Evolutionary conservation across 2,797 vertebrate genomes (phyloP), one percentile per base, ranked within the genome.

Genomic region (Lagocephalus sceleratus): DNA sequence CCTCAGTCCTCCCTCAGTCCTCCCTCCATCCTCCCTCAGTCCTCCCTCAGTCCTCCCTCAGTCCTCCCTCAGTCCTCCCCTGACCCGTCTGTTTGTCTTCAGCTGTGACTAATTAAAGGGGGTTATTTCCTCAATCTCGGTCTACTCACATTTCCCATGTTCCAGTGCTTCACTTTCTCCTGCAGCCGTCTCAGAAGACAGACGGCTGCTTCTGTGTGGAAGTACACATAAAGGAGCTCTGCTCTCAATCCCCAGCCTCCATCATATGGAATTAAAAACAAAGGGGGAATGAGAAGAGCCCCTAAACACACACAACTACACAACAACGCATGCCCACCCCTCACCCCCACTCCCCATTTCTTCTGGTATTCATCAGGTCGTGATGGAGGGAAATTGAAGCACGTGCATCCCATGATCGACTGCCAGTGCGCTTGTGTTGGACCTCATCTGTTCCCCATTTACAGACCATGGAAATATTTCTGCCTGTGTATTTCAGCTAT

Each of bases 391-490:
- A 81, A 82, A 75, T 76, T 10, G 4, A 73, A 76, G 60, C 68
- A 65, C 51, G 55, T 51, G 66, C 6, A 42, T 54, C 68, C 52
- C 15, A 29, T 23, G 19, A 66, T 65, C 19, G 19, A 63, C 61
- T 70, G 76, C 69, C 76, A 75, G 56, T 57, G 51, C 64, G 70
- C 64, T 75, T 56, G 47, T 62, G 71, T 74, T 66, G 21, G 16
- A 52, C 49, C 68, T 80, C 79, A 75, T 80, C 68, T 77, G 83
- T 80, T 83, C 80, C 73, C 66, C 56, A 87, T 82, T 83, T 72
- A 58, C 51, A 68, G 48, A 56, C 55, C 52, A 51, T 74, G 78
- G 82, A 84, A 83, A 75, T 65, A 73, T 73, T 72, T 74, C 58
- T 66, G 29, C 47, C 59, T 54, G 17, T 64, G 59, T 66, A 63